These are phyloP conservation scores for Thalassaphorura encarpata DNA, from an alignment of 1,140 invertebrate genomes.

Conservation along the genomic window DNA sequence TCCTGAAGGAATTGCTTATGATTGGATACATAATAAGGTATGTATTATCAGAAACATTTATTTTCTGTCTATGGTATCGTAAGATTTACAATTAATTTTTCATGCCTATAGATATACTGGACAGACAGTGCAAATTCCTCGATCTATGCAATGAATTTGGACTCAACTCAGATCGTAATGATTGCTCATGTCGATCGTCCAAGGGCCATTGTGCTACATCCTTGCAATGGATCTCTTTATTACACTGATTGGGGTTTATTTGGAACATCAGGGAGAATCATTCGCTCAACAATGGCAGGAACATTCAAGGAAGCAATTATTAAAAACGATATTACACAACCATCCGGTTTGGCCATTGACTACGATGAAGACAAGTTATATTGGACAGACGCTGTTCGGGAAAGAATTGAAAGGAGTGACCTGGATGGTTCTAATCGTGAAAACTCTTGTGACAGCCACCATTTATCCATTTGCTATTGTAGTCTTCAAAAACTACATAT, in stretches of 20 bases:
- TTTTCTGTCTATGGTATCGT: background rate
- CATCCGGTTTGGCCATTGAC: slow-evolving; percentile 91
- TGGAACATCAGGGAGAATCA: slow-evolving; percentile 87
- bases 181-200: slow-evolving; percentile 86
- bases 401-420: slow-evolving; percentile 91
- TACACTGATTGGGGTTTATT: slow-evolving; percentile 91
- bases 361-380: slow-evolving; percentile 91
- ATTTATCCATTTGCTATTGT: slow-evolving; percentile 96
- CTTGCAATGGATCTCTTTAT: slow-evolving; percentile 75
- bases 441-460: slow-evolving; percentile 68
- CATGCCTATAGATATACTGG: slow-evolving; percentile 65
- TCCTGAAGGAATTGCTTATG: slow-evolving; percentile 90
- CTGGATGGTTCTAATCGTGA: slow-evolving; percentile 66
- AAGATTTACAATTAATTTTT: background rate
- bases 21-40: slow-evolving; percentile 86
- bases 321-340: slow-evolving; percentile 82
- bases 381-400: slow-evolving; percentile 94
- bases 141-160: slow-evolving; percentile 89
- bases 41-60: background rate
- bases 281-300: slow-evolving; percentile 91
- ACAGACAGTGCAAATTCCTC: slow-evolving; percentile 88
- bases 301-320: slow-evolving; percentile 82
- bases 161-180: slow-evolving; percentile 80
- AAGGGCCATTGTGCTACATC: slow-evolving; percentile 90
- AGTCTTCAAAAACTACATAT: slow-evolving; percentile 82